Percentiles rank a stretch among this genome's conserved stretches.
phyloP scores from a whole-genome alignment of 2,888 invertebrate species.

The Dimorphilus gyrociliatus region DNA sequence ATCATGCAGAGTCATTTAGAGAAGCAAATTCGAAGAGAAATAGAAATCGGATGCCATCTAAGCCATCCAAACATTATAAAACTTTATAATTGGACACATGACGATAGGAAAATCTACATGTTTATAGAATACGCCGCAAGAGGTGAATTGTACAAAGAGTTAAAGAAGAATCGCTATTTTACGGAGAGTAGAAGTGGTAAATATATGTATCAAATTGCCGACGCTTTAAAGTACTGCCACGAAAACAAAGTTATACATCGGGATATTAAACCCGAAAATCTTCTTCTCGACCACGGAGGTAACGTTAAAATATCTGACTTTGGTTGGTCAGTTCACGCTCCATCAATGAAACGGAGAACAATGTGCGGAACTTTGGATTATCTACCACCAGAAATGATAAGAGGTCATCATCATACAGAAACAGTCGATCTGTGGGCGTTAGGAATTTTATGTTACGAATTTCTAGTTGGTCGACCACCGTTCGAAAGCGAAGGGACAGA shows the following conservation, averaged over 20 bases:
- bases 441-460: slow-evolving; percentile 84
- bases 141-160: slow-evolving; percentile 64
- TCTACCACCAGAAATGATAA: slow-evolving; percentile 89
- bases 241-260: slow-evolving; percentile 72
- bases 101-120: slow-evolving; percentile 74
- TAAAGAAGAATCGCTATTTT: slow-evolving; percentile 54
- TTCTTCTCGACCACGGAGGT: slow-evolving; percentile 63
- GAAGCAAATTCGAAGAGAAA: slow-evolving; percentile 84
- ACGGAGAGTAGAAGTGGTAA: slow-evolving; percentile 47
- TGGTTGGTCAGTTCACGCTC: slow-evolving; percentile 95
- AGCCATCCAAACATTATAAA: slow-evolving; percentile 77
- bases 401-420: slow-evolving; percentile 66
- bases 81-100: slow-evolving; percentile 87
- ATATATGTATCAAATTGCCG: slow-evolving; percentile 67
- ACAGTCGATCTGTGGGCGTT: slow-evolving; percentile 76
- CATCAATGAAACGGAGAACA: slow-evolving; percentile 72
- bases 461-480: slow-evolving; percentile 79
- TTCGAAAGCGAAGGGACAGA: slow-evolving; percentile 53
- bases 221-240: slow-evolving; percentile 75
- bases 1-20: slow-evolving; percentile 69
- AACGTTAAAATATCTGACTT: slow-evolving; percentile 91
- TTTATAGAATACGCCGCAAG: slow-evolving; percentile 85
- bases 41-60: slow-evolving; percentile 86
- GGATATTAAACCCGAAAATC: slow-evolving; percentile 89
- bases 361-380: slow-evolving; percentile 89